These are phyloP conservation scores for Rhegmatorhina hoffmannsi DNA, from an alignment of 2,113 vertebrate genomes.

Conservation along the genomic window DNA sequence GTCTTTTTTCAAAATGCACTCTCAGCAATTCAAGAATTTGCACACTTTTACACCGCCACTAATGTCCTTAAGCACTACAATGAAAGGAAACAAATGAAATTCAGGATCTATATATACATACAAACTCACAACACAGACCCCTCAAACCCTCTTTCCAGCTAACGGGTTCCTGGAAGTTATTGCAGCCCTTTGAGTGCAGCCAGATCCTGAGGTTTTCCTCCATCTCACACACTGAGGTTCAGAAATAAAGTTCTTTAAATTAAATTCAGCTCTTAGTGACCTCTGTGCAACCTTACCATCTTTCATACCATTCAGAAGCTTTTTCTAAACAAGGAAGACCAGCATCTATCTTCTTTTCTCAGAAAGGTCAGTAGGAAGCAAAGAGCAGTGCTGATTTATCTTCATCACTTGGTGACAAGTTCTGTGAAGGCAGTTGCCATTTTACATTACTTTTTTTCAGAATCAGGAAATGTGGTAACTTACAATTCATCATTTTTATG, in stretches of 20 bases:
- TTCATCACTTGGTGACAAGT: neutral
- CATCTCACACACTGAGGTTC: neutral
- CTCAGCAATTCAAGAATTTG: neutral
- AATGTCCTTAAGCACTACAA: rapidly evolving
- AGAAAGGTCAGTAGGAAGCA: neutral
- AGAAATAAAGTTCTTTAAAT: neutral
- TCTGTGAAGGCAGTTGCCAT: constrained; percentile 1
- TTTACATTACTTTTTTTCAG: neutral
- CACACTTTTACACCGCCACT: neutral
- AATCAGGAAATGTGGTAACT: neutral
- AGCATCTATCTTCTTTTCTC: neutral
- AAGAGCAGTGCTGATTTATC: neutral
- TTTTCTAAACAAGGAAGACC: neutral
- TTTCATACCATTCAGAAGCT: neutral
- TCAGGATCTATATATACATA: neutral
- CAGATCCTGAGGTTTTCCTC: neutral
- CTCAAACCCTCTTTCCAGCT: neutral
- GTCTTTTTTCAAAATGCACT: neutral
- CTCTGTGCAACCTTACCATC: neutral
- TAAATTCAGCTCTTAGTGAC: neutral
- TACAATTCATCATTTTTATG: neutral
- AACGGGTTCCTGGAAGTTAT: neutral
- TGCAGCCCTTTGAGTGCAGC: neutral
- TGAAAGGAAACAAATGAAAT: neutral
- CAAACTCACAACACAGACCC: neutral